Conservation (phyloP, 2,888 invertebrate genomes). For the Nymphalis urticae region DNA sequence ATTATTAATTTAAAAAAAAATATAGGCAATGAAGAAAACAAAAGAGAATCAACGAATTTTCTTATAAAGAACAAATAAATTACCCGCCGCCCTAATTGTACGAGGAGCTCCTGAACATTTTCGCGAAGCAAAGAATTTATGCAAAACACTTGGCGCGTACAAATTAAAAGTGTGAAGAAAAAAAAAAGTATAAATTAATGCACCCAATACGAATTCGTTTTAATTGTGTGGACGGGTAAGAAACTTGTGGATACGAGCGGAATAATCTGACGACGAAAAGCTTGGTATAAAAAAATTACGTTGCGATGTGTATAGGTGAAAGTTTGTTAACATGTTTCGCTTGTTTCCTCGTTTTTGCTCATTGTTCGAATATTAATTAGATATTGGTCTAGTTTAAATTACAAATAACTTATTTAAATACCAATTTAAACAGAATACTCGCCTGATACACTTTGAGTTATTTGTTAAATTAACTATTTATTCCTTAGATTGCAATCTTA, state of each 20-base stretch:
- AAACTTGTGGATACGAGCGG: constrained; percentile 46
- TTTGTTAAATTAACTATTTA: too few species aligned
- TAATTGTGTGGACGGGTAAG: constrained; percentile 62
- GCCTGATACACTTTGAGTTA: too few species aligned
- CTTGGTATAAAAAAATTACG: background rate
- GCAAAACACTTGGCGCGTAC: constrained; percentile 73
- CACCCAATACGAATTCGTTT: constrained; percentile 73
- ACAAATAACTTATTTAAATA: too few species aligned
- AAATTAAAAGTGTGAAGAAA: constrained; percentile 75
- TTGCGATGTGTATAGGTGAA: too few species aligned
- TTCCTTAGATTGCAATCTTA: too few species aligned
- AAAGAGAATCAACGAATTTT: constrained; percentile 52
- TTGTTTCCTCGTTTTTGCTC: too few species aligned
- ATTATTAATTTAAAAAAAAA: constrained; percentile 4
- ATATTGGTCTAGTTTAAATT: too few species aligned
- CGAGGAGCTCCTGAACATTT: constrained; percentile 57
- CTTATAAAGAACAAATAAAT: constrained; percentile 74
- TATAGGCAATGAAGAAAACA: constrained; percentile 10
- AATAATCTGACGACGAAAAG: background rate
- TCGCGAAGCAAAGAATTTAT: constrained; percentile 72
- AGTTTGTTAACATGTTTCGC: too few species aligned
- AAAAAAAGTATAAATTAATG: constrained; percentile 74
- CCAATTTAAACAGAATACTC: too few species aligned
- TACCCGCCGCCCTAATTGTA: constrained; percentile 71
- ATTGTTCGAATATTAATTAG: too few species aligned